Base-by-base conservation (phyloP, 2,113 vertebrate species). In the Gadus macrocephalus region DNA sequence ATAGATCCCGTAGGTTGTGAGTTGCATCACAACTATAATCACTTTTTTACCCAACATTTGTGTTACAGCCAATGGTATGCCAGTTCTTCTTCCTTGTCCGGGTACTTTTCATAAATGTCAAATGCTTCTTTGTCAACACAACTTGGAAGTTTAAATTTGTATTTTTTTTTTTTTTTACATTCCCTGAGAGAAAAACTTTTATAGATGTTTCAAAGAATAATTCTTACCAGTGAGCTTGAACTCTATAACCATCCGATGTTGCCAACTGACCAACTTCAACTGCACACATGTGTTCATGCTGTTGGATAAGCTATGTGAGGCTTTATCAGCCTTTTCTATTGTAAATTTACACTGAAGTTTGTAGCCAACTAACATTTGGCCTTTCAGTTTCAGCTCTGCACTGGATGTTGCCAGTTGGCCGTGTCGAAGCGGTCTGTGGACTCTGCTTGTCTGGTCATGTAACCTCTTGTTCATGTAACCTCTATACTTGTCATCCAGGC, bases 391-490 rank as follows among this genome's bases (percentile, higher is more conserved):
- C 22, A 31, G 20, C 22, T 5, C 19, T 14, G 15, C 15, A 64
- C 15, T 38, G 16, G 17, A 12, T 64, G 63, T 15, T 64, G 15
- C 8, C 27, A 64, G 15, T 15, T 42, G 22, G 64, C 69, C 53
- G 35, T 35, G 70, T 73, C 27, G 58, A 68, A 28, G 56, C 63
- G 69, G 66, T 75, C 64, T 49, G 12, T 49, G 79, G 73, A 81
- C 71, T 65, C 74, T 63, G 70, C 63, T 49, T 56, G 28, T 31
- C 71, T 77, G 70, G 17, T 82, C 69, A 80, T 80, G 69, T 77
- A 81, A 78, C 68, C 72, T 53, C 66, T 78, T 69, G 59, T 81
- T 75, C 85, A 78, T 25, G 25, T 25, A 25, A 25, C 25, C 25
- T 25, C 25, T 25, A 3, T 25, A 3, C 25, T 25, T 25, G 55